Percentiles rank a stretch among this genome's conserved stretches.
These are phyloP conservation scores for Drosophila parvula DNA, from an alignment of 1,140 invertebrate species.

Conservation along the genomic window DNA sequence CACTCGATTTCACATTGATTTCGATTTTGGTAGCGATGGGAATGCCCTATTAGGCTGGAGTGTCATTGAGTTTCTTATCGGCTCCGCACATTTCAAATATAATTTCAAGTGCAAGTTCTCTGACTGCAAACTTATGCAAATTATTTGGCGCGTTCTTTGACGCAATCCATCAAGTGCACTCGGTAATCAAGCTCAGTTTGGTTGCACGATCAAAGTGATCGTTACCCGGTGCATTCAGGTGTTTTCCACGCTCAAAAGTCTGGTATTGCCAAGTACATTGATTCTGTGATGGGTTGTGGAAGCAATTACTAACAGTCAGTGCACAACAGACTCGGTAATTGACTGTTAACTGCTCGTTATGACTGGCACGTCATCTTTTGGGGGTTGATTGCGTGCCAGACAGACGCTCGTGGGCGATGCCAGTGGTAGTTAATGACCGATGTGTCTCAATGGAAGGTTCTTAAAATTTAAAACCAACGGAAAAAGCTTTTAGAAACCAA, in stretches of 20 bases:
- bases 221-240: slow-evolving; percentile 23
- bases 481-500: neutral
- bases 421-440: neutral
- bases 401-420: neutral
- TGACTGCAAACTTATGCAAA: neutral
- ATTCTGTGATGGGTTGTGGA: neutral
- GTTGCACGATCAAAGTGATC: slow-evolving; percentile 1
- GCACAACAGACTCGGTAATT: slow-evolving; percentile 7
- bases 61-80: slow-evolving; percentile 10
- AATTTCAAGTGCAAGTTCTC: slow-evolving; percentile 22
- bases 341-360: slow-evolving; percentile 1
- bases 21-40: slow-evolving; percentile 17
- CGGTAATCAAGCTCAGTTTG: slow-evolving; percentile 7
- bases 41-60: slow-evolving; percentile 9
- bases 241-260: slow-evolving; percentile 8
- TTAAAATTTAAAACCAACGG: slow-evolving; percentile 15
- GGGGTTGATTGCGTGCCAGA: neutral
- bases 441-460: neutral
- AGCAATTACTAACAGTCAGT: neutral
- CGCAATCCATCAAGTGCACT: neutral
- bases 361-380: neutral
- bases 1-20: neutral
- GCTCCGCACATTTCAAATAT: neutral
- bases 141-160: neutral
- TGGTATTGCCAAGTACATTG: neutral